phyloP scores from a whole-genome alignment of 35 echinoderm and acorn worm genomes.

The Lytechinus variegatus region DNA sequence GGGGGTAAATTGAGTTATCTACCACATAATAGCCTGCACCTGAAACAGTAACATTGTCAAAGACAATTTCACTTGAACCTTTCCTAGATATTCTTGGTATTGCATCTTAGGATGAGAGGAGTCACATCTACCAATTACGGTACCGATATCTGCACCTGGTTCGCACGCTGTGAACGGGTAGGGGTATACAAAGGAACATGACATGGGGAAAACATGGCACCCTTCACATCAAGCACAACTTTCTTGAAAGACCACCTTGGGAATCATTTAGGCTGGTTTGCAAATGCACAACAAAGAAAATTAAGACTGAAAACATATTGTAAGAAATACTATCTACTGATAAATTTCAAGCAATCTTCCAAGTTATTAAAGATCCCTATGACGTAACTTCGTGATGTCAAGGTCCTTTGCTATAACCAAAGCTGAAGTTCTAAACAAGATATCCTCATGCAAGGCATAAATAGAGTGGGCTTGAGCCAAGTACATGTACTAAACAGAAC shows the following conservation, averaged over 20 bases:
- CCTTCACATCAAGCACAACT: neutral
- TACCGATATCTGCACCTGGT: conserved; percentile 12
- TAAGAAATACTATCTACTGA: too few relatives aligned
- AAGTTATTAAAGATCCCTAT: too few relatives aligned
- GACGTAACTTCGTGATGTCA: too few relatives aligned
- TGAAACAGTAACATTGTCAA: conserved; percentile 40
- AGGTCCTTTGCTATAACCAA: too few relatives aligned
- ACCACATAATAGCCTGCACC: conserved; percentile 18
- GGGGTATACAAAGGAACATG: neutral
- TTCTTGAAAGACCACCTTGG: neutral
- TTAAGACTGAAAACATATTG: too few relatives aligned
- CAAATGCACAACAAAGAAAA: neutral
- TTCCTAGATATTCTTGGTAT: neutral
- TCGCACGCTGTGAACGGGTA: neutral
- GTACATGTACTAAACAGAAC: too few relatives aligned
- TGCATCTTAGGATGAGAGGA: neutral
- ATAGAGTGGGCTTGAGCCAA: too few relatives aligned
- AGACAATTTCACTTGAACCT: conserved; percentile 11
- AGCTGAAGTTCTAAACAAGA: too few relatives aligned
- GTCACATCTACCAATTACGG: conserved; percentile 23
- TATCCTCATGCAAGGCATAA: too few relatives aligned
- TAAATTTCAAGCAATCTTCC: too few relatives aligned
- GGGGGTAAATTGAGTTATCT: conserved; percentile 29
- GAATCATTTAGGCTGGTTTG: neutral
- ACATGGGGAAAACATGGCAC: neutral